Evolutionary conservation across 2,113 vertebrate species (phyloP).

Genomic region (Pachypanchax playfairii): DNA sequence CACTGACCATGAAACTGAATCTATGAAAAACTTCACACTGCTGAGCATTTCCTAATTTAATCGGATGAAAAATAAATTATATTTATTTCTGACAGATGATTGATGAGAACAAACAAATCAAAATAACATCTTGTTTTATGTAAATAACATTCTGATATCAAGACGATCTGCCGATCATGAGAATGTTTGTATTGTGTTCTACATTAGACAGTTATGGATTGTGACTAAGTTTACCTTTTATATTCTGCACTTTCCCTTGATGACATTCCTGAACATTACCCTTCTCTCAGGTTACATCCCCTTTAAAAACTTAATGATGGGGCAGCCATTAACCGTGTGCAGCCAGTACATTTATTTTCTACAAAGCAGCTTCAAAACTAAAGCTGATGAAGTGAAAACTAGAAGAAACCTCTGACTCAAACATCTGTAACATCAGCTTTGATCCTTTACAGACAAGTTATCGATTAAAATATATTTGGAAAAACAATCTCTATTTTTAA

Average conservation of each 20-base stretch:
- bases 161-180: no score
- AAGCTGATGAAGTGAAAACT: not conserved
- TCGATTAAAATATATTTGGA: no score
- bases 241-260: not conserved
- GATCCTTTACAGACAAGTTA: no score
- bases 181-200: no score
- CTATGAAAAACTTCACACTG: not conserved
- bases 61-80: not conserved
- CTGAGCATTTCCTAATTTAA: not conserved
- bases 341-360: constrained; percentile 19
- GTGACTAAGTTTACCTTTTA: no score
- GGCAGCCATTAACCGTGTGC: constrained; percentile 9
- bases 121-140: no score
- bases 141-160: no score
- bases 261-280: constrained; percentile 29
- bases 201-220: no score
- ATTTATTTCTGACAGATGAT: no score
- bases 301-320: constrained; percentile 9
- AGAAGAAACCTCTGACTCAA: not conserved
- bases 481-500: no score
- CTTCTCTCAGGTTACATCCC: constrained; percentile 22
- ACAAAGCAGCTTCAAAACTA: constrained; percentile 6
- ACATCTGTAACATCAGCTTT: constrained; percentile 43
- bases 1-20: not conserved
- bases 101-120: not conserved